These are phyloP conservation scores for Podiceps cristatus DNA, from an alignment of 2,113 vertebrate species.

Conservation along the genomic window DNA sequence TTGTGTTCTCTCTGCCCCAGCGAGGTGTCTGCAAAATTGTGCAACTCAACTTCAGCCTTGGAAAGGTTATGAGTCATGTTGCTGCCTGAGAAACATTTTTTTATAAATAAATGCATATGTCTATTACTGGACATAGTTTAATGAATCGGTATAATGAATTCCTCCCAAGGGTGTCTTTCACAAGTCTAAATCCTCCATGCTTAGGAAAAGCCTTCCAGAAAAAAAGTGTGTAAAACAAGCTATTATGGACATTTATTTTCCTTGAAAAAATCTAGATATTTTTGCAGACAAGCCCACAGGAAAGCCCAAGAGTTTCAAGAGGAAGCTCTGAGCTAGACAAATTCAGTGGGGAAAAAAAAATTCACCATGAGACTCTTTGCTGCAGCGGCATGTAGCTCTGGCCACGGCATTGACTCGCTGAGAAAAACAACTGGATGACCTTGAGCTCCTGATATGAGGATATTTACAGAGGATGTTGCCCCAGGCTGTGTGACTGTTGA, in stretches of 20 bases:
- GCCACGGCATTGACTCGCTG: background rate
- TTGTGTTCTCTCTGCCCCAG: background rate
- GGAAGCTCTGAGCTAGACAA: background rate
- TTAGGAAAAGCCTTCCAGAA: background rate
- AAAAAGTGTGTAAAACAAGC: background rate
- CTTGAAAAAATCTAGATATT: background rate
- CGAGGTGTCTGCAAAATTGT: rapidly evolving
- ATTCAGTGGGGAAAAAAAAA: background rate
- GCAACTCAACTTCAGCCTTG: background rate
- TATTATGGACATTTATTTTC: background rate
- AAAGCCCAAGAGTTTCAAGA: background rate
- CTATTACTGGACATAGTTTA: background rate
- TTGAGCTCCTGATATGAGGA: background rate
- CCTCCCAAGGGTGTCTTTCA: background rate
- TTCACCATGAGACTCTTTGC: background rate
- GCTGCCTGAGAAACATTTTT: background rate
- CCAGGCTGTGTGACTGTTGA: background rate
- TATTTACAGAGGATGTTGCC: background rate
- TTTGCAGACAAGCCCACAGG: background rate
- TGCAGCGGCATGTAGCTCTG: background rate
- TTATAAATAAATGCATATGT: background rate
- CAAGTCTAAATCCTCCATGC: background rate
- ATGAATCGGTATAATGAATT: background rate
- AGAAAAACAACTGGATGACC: background rate
- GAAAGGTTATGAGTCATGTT: background rate